Conservation (phyloP, 2,797 vertebrate genomes). For the Tenualosa thibaudeaui region DNA sequence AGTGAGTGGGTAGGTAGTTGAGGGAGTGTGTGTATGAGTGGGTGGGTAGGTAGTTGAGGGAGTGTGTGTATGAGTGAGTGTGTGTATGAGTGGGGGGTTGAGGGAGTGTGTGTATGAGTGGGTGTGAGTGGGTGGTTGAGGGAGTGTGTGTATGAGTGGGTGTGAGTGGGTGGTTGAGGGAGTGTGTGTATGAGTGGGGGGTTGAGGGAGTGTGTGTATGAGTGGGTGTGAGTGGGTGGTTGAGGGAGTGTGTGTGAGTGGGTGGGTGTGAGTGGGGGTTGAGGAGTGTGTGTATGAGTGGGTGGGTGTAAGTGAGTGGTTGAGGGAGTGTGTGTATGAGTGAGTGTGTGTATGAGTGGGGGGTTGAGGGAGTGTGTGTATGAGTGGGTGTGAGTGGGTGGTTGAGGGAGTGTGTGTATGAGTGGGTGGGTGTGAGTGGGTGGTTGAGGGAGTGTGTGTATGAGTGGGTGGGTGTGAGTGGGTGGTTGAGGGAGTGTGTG, state of each 20-base stretch:
- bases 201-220: neutral
- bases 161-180: too few relatives aligned
- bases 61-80: neutral
- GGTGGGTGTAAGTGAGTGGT: neutral
- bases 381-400: neutral
- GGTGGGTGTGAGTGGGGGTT: too few relatives aligned
- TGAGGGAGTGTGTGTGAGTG: too few relatives aligned
- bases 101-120: neutral
- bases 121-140: neutral
- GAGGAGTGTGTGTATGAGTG: constrained; percentile 16
- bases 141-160: neutral
- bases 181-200: neutral
- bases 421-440: too few relatives aligned
- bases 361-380: neutral
- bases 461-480: neutral
- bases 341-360: too few relatives aligned
- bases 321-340: neutral
- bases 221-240: too few relatives aligned
- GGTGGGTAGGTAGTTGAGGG: neutral
- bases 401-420: neutral
- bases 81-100: too few relatives aligned
- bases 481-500: neutral
- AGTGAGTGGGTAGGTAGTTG: too few relatives aligned
- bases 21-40: neutral
- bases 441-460: neutral